These are phyloP conservation scores for Lagria hirta DNA, from an alignment of 2,888 invertebrate genomes.

Conservation along the genomic window DNA sequence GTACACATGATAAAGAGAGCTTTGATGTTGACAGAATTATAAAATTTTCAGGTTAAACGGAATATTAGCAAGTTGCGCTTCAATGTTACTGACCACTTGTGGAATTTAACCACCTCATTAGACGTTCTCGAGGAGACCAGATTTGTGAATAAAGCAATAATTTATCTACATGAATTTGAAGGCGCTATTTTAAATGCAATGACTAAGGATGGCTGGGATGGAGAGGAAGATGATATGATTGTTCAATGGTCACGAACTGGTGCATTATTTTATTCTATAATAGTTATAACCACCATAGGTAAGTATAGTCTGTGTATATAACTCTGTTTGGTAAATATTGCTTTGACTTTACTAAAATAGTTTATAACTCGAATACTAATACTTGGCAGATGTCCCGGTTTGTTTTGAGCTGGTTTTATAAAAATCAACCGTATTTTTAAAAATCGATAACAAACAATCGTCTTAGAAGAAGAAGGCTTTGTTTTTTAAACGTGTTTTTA, in stretches of 20 bases:
- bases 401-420: too few species aligned
- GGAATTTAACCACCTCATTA: constrained; percentile 68
- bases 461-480: too few species aligned
- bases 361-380: too few species aligned
- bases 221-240: constrained; percentile 60
- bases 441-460: too few species aligned
- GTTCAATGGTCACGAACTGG: constrained; percentile 86
- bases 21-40: too few species aligned
- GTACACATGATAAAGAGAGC: too few species aligned
- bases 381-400: too few species aligned
- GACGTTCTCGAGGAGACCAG: constrained; percentile 71
- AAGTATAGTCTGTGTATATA: constrained; percentile 48
- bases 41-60: constrained; percentile 68
- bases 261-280: constrained; percentile 91
- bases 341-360: too few species aligned
- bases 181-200: constrained; percentile 76
- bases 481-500: too few species aligned
- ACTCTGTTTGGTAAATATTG: constrained; percentile 1
- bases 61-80: constrained; percentile 71
- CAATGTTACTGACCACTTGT: constrained; percentile 77
- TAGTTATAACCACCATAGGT: constrained; percentile 96
- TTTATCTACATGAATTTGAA: constrained; percentile 64
- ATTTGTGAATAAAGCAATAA: constrained; percentile 75
- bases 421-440: too few species aligned
- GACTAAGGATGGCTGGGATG: constrained; percentile 89